A percentile compares a stretch with the other conserved stretches of the same genome.
These are phyloP conservation scores for Amiota mariae DNA, from an alignment of 2,888 invertebrate genomes.

Conservation along the genomic window DNA sequence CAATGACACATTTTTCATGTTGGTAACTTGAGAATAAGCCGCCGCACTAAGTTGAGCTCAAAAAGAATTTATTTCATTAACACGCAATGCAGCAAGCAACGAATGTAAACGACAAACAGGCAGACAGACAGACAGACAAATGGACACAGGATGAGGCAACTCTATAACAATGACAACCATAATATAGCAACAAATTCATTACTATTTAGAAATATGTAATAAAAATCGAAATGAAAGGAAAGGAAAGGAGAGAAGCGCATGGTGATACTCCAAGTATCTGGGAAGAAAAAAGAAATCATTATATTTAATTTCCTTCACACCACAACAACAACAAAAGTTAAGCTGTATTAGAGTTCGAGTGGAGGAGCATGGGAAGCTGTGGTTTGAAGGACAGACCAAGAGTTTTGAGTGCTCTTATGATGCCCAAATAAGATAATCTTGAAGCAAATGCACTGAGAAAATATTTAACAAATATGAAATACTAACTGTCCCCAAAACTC, in stretches of 20 bases:
- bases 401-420: slow-evolving; percentile 37
- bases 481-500: too few relatives aligned
- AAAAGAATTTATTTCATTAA: slow-evolving; percentile 66
- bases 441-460: slow-evolving; percentile 50
- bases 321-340: slow-evolving; percentile 18
- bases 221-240: not conserved
- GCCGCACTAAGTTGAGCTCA: not conserved
- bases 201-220: not conserved
- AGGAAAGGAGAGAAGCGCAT: not conserved
- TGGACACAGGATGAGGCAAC: slow-evolving; percentile 2
- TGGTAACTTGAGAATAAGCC: slow-evolving; percentile 57
- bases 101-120: not conserved
- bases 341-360: not conserved
- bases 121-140: not conserved
- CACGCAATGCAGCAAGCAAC: slow-evolving; percentile 46
- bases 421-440: slow-evolving; percentile 59
- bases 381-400: slow-evolving; percentile 32
- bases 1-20: slow-evolving; percentile 61
- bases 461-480: too few relatives aligned
- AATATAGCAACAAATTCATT: slow-evolving; percentile 16
- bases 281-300: slow-evolving; percentile 11
- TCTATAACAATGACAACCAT: slow-evolving; percentile 14
- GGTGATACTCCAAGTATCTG: not conserved
- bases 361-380: slow-evolving; percentile 2
- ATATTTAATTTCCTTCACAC: slow-evolving; percentile 27